Conservation (phyloP, 2,113 vertebrate genomes). For the Oncorhynchus keta region DNA sequence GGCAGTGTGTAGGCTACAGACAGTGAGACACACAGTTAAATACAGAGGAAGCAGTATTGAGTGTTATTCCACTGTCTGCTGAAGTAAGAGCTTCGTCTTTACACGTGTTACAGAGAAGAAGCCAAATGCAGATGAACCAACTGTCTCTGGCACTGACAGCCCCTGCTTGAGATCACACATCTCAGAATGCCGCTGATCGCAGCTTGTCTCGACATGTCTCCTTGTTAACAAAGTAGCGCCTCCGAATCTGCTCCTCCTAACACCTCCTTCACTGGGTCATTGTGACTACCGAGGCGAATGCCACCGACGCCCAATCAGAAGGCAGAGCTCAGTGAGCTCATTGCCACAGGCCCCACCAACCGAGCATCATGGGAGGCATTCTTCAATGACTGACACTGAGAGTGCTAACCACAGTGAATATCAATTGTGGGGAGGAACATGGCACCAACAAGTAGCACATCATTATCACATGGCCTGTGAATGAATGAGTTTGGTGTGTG, state of each 20-base stretch:
- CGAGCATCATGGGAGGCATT: conserved; percentile 11
- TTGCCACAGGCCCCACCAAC: conserved; percentile 34
- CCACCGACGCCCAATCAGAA: conserved; percentile 48
- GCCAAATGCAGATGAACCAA: conserved; percentile 23
- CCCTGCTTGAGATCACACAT: conserved; percentile 57
- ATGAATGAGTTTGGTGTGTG: conserved; percentile 58
- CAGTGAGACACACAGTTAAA: background rate
- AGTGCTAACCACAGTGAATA: conserved; percentile 38
- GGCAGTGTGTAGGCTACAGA: too few relatives aligned
- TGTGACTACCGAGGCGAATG: conserved; percentile 21
- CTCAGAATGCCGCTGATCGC: conserved; percentile 27
- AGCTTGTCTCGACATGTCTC: conserved; percentile 60
- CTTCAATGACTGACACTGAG: conserved; percentile 9
- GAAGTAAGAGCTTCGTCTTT: background rate
- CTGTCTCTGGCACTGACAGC: conserved; percentile 37
- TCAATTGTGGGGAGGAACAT: conserved; percentile 14
- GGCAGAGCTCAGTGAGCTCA: conserved; percentile 11
- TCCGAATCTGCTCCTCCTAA: conserved; percentile 62
- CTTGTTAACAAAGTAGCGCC: conserved; percentile 67
- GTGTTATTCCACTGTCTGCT: background rate
- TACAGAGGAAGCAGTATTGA: background rate
- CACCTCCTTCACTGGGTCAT: conserved; percentile 59
- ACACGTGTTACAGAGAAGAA: background rate
- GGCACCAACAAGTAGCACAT: conserved; percentile 28
- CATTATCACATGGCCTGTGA: conserved; percentile 63